Percentiles rank a stretch among this genome's conserved stretches.
Conservation (phyloP, 37 sponge, comb jelly and placozoan genomes). For the Eunapius fragilis region DNA sequence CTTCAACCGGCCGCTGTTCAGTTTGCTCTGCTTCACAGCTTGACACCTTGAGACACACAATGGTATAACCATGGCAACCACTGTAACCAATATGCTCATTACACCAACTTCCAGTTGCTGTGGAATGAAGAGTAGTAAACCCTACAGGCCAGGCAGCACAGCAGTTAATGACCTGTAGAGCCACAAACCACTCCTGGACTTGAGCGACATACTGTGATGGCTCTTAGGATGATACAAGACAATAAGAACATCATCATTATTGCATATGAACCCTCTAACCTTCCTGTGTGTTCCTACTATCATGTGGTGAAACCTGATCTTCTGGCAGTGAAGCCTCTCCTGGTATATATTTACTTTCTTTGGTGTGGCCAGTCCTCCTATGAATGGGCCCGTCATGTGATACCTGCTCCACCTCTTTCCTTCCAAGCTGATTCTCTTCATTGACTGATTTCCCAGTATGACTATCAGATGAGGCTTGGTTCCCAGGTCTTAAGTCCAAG, state of each 20-base stretch:
- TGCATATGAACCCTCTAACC: background rate
- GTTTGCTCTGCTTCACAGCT: background rate
- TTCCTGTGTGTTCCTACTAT: background rate
- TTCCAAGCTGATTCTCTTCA: too few relatives aligned
- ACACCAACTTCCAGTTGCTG: background rate
- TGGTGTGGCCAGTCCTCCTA: too few relatives aligned
- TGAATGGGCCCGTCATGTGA: too few relatives aligned
- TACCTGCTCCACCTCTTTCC: too few relatives aligned
- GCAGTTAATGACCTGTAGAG: background rate
- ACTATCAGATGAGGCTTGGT: too few relatives aligned
- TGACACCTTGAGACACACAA: slow-evolving; percentile 25
- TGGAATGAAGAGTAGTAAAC: background rate
- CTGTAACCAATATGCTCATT: slow-evolving; percentile 13
- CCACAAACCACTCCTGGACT: background rate
- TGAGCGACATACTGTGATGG: background rate
- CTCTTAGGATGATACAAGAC: background rate
- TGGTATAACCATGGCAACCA: slow-evolving; percentile 34
- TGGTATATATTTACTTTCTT: too few relatives aligned
- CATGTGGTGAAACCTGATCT: too few relatives aligned
- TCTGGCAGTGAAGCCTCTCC: too few relatives aligned
- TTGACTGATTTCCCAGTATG: too few relatives aligned
- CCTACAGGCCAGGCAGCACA: background rate
- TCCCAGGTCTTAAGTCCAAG: too few relatives aligned
- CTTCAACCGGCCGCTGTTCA: background rate
- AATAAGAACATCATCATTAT: background rate